A percentile compares a stretch with the other conserved stretches of the same genome.
These are phyloP conservation scores for Anomalospiza imberbis DNA, from an alignment of 2,797 vertebrate species.

Conservation along the genomic window DNA sequence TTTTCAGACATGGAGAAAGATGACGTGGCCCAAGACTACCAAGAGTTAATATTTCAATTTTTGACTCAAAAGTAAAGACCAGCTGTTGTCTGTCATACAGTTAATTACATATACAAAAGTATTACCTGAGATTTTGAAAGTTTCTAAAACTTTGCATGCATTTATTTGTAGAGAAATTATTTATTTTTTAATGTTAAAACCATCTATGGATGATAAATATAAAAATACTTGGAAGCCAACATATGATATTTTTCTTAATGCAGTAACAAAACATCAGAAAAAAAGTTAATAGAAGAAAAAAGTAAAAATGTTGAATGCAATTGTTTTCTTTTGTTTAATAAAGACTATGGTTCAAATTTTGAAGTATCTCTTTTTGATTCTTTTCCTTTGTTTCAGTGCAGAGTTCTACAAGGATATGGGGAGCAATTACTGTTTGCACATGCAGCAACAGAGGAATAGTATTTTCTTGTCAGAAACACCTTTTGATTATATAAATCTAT, in stretches of 20 bases:
- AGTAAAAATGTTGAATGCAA: neutral
- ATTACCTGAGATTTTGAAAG: neutral
- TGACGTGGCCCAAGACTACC: neutral
- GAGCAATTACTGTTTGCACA: neutral
- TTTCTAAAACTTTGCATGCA: neutral
- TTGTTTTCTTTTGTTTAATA: neutral
- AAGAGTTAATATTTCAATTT: neutral
- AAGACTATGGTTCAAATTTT: neutral
- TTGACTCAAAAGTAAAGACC: neutral
- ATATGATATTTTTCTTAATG: neutral
- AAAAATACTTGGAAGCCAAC: neutral
- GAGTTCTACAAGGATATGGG: neutral
- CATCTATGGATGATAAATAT: neutral
- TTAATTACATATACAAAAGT: neutral
- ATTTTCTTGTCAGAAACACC: neutral
- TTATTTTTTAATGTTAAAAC: neutral
- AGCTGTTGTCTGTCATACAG: accelerated
- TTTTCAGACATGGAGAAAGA: neutral
- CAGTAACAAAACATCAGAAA: neutral
- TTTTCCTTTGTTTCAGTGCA: neutral
- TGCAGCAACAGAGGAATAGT: neutral
- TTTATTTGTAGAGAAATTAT: neutral
- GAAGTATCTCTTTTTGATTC: neutral
- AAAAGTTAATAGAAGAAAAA: neutral
- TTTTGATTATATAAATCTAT: neutral